Conservation (phyloP, 2,888 invertebrate genomes). For the Allolobophora icterica region DNA sequence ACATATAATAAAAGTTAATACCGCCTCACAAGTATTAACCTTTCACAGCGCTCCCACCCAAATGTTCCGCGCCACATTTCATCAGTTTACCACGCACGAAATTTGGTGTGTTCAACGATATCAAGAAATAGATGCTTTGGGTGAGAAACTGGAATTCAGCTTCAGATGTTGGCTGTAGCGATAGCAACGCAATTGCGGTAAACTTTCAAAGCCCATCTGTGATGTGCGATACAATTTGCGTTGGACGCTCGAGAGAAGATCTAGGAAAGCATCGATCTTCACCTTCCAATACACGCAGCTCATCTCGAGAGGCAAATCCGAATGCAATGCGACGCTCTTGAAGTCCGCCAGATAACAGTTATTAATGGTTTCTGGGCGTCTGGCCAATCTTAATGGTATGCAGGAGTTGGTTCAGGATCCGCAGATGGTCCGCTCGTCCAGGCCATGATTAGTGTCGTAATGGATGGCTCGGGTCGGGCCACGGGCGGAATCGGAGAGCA, state of each 20-base stretch:
- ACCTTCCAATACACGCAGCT: background rate
- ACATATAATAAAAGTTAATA: too few relatives aligned
- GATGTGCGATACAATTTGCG: background rate
- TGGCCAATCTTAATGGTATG: background rate
- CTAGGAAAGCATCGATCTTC: background rate
- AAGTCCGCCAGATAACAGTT: background rate
- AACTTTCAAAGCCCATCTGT: background rate
- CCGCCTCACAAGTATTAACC: too few relatives aligned
- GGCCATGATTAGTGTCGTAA: constrained; percentile 11
- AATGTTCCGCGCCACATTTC: too few relatives aligned
- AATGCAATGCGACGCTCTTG: background rate
- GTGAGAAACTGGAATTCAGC: background rate
- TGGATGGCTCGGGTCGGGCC: background rate
- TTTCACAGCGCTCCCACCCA: too few relatives aligned
- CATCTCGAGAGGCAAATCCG: background rate
- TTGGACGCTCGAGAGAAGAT: background rate
- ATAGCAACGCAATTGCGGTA: background rate
- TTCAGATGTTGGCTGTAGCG: background rate
- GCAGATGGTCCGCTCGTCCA: background rate
- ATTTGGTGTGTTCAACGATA: background rate
- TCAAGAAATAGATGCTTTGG: background rate
- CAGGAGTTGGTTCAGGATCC: background rate
- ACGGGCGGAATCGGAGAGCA: constrained; percentile 3
- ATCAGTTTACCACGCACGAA: background rate
- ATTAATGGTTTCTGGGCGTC: background rate